A percentile compares a stretch with the other conserved stretches of the same genome.
These are phyloP conservation scores for Arvicanthis niloticus DNA, from an alignment of 2,113 vertebrate species.

Conservation along the genomic window DNA sequence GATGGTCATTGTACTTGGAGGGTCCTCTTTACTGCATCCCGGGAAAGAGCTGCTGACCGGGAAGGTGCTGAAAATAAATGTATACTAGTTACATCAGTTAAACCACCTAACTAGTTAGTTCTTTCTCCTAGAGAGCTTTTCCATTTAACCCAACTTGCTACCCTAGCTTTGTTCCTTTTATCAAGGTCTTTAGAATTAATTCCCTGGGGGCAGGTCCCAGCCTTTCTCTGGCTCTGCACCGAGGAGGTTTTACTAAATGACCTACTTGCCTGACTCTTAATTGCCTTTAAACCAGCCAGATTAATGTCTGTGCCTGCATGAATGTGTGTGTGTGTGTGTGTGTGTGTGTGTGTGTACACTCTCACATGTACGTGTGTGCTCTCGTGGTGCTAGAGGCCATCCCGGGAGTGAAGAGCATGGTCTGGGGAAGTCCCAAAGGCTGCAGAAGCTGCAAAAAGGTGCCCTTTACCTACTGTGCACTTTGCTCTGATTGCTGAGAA, in stretches of 20 bases:
- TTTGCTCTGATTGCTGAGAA: not conserved
- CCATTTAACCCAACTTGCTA: slow-evolving; percentile 1
- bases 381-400: not conserved
- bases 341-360: not conserved
- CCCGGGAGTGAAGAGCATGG: not conserved
- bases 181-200: slow-evolving; percentile 11
- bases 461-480: not conserved
- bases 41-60: not conserved
- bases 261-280: not conserved
- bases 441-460: too few relatives aligned
- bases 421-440: not conserved
- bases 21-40: not conserved
- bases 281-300: not conserved
- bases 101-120: not conserved
- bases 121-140: slow-evolving; percentile 26
- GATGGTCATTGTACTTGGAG: not conserved
- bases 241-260: not conserved
- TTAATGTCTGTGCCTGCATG: not conserved
- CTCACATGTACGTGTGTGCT: not conserved
- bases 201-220: not conserved
- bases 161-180: slow-evolving; percentile 35
- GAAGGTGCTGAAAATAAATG: not conserved
- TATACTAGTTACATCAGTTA: not conserved
- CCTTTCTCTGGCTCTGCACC: slow-evolving; percentile 24
- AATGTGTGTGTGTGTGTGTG: not conserved